A percentile compares a stretch with the other conserved stretches of the same genome.
These are phyloP conservation scores for Caenorhabditis inopinata DNA, from an alignment of 1,140 invertebrate genomes.

Conservation along the genomic window DNA sequence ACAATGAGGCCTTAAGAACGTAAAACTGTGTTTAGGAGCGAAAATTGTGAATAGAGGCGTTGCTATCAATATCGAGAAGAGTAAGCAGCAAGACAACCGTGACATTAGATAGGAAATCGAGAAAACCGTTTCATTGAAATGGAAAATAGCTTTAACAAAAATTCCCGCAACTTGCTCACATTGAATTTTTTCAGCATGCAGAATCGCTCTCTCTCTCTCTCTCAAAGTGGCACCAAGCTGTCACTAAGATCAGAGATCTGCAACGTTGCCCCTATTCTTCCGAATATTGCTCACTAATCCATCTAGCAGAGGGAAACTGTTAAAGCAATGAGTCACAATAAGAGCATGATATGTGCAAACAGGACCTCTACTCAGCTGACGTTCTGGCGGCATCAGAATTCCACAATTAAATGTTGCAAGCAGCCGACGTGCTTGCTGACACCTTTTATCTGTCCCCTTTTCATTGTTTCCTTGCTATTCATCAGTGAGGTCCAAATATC, in stretches of 20 bases:
- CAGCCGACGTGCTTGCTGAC: constrained; percentile 18
- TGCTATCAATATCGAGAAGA: not conserved
- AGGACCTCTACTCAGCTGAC: not conserved
- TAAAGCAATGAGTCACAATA: constrained; percentile 7
- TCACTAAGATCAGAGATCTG: no score
- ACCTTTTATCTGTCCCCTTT: constrained; percentile 7
- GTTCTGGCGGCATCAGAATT: constrained; percentile 2
- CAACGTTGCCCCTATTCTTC: no score
- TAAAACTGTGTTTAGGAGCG: constrained; percentile 19
- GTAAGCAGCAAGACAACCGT: not conserved
- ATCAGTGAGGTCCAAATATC: constrained; percentile 3
- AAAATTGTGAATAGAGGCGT: not conserved
- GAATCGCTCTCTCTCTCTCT: no score
- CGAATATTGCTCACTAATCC: constrained; percentile 1
- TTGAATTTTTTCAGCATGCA: no score
- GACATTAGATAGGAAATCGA: not conserved
- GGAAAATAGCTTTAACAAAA: no score
- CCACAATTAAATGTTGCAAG: constrained; percentile 8
- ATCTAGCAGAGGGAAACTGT: not conserved
- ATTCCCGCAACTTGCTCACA: no score
- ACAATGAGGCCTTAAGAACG: constrained; percentile 26
- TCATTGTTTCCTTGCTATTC: constrained; percentile 21
- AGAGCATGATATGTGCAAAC: constrained; percentile 3
- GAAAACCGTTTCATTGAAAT: constrained; percentile 1
- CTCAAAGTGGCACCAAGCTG: no score